phyloP scores from a whole-genome alignment of 1,140 invertebrate genomes.

The Zelostemma sp. region DNA sequence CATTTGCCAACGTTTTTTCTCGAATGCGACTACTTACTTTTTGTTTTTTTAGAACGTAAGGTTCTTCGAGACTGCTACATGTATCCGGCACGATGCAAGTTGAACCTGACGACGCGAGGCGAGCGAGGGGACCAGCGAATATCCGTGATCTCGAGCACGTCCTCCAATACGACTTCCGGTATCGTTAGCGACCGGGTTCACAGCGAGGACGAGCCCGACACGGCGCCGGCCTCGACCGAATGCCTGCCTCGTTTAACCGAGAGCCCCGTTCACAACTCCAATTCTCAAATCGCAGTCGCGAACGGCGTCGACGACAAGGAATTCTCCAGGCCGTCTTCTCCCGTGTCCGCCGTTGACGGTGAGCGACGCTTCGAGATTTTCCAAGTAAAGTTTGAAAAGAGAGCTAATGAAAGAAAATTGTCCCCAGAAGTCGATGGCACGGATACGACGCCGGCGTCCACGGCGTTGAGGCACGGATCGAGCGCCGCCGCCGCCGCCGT shows the following conservation, averaged over 20 bases:
- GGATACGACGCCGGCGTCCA: constrained; percentile 46
- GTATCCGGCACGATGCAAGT: constrained; percentile 73
- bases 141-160: constrained; percentile 92
- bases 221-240: constrained; percentile 68
- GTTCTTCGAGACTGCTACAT: constrained; percentile 74
- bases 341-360: constrained; percentile 59
- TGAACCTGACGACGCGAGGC: constrained; percentile 73
- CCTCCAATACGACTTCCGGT: constrained; percentile 94
- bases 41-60: constrained; percentile 53
- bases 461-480: constrained; percentile 37
- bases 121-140: constrained; percentile 84
- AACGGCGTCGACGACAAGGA: constrained; percentile 42
- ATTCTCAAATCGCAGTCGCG: constrained; percentile 35
- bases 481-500: constrained; percentile 36
- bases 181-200: constrained; percentile 95
- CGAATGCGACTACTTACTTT: too few species aligned
- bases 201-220: constrained; percentile 92
- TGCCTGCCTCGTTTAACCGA: constrained; percentile 63
- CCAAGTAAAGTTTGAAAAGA: too few species aligned
- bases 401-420: too few species aligned
- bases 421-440: constrained; percentile 56
- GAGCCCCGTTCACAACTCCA: constrained; percentile 36
- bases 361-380: constrained; percentile 7
- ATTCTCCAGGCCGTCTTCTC: constrained; percentile 52
- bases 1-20: too few species aligned